phyloP scores from a whole-genome alignment of 1,140 invertebrate species.

The Zelostemma sp. region DNA sequence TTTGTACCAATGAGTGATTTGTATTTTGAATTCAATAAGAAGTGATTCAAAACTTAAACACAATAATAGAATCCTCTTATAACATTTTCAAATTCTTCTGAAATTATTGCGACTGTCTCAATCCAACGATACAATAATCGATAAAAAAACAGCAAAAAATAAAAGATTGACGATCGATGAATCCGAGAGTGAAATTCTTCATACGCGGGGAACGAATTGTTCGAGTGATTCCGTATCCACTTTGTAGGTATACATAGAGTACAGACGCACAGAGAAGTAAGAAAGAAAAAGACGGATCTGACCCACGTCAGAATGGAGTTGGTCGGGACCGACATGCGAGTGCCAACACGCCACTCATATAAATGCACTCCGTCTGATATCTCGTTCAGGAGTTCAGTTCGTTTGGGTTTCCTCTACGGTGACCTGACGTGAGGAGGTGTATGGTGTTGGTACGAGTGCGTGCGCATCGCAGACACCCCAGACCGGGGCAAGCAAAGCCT shows the following conservation, averaged over 20 bases:
- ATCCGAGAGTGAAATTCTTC: too few species aligned
- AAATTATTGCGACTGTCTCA: too few species aligned
- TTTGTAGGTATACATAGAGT: slow-evolving; percentile 10
- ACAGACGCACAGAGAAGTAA: slow-evolving; percentile 17
- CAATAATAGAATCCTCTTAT: too few species aligned
- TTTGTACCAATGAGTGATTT: too few species aligned
- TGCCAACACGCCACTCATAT: slow-evolving; percentile 55
- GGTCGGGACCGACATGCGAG: slow-evolving; percentile 41
- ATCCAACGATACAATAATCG: too few species aligned
- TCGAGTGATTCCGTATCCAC: background rate
- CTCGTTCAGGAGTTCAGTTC: slow-evolving; percentile 33
- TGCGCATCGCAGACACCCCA: slow-evolving; percentile 4
- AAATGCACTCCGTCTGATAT: slow-evolving; percentile 52
- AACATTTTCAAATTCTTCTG: too few species aligned
- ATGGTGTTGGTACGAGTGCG: background rate
- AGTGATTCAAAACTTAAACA: too few species aligned
- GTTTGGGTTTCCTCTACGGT: slow-evolving; percentile 29
- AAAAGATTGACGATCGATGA: too few species aligned
- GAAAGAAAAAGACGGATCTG: slow-evolving; percentile 6
- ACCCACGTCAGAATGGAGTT: slow-evolving; percentile 38
- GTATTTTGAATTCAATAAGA: too few species aligned
- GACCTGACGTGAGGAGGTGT: slow-evolving; percentile 23
- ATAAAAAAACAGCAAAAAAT: too few species aligned
- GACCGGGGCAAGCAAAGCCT: slow-evolving; percentile 10
- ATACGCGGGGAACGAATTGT: background rate